A percentile compares a stretch with the other conserved stretches of the same genome.
Evolutionary conservation across 2,888 invertebrate species (phyloP).

Genomic region (Reticulitermes lucifugus): DNA sequence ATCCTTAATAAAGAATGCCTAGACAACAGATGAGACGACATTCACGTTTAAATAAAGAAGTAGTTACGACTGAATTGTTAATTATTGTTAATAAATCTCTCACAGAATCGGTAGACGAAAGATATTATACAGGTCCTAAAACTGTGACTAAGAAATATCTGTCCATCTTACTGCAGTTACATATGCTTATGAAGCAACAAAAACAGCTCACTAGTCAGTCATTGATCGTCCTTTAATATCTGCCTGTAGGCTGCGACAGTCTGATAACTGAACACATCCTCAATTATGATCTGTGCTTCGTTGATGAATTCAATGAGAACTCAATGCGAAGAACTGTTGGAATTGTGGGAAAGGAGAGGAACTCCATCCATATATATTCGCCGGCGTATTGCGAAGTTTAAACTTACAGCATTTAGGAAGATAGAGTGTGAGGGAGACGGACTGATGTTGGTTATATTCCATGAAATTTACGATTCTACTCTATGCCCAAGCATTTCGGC

Average conservation of each 20-base stretch:
- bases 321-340: neutral
- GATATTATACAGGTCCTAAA: too few relatives aligned
- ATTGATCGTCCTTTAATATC: too few relatives aligned
- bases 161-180: too few relatives aligned
- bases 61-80: too few relatives aligned
- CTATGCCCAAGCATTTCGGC: neutral
- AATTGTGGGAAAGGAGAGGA: neutral
- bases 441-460: slow-evolving; percentile 15
- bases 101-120: too few relatives aligned
- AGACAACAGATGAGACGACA: too few relatives aligned
- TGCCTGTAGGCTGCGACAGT: neutral
- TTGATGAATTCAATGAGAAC: neutral
- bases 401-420: neutral
- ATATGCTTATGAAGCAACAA: too few relatives aligned
- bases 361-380: neutral
- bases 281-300: neutral
- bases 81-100: too few relatives aligned
- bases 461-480: slow-evolving; percentile 19
- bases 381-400: neutral
- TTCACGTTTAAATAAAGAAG: too few relatives aligned
- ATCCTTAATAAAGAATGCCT: too few relatives aligned
- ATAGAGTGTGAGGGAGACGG: neutral
- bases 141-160: too few relatives aligned
- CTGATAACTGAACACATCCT: neutral
- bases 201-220: too few relatives aligned